Base-by-base conservation (phyloP, 2,797 vertebrate genomes). In the Melanotaenia nigrans region DNA sequence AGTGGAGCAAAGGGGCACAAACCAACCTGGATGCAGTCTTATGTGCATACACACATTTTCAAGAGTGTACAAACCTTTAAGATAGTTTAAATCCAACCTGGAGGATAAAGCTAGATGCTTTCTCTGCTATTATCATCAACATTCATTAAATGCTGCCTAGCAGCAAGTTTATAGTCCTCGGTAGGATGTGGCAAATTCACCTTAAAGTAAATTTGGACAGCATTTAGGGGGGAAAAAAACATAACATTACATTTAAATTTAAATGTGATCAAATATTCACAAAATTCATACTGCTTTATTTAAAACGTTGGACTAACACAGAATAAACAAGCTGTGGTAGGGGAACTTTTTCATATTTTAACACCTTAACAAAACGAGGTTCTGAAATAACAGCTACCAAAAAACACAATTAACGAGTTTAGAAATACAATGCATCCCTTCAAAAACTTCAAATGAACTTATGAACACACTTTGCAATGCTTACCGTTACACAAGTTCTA, bases 1-100 rank as follows among this genome's bases (percentile, higher is more conserved):
- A 91, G 86, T 88, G 77, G 80, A 86, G 85, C 76, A 78, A 73
- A 82, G 82, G 81, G 89, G 82, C 86, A 88, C 75, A 86, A 81
- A 83, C 84, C 85, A 70, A 78, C 70, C 25, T 30, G 5, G 65
- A 75, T 75, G 81, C 85, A 90, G 73, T 79, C 64, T 77, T 57
- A 54, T 77, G 65, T 70, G 53, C 75, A 61, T 65, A 78, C 79
- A 65, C 69, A 73, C 56, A 77, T 77, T 70, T 84, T 85, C 66
- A 79, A 82, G 65, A 71, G 30, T 40, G 38, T 59, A 72, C 64
- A 79, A 80, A 82, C 70, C 64, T 47, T 51, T 40, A 11, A n/a
- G 10, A 28, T 4, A 33, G 51, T 60, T 16, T n/a, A 16, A 38
- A 51, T 68, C 20, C 25, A 36, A 51, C 7, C 42, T 18, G 14